phyloP scores from a whole-genome alignment of 2,113 vertebrate species.

The Agapornis roseicollis region DNA sequence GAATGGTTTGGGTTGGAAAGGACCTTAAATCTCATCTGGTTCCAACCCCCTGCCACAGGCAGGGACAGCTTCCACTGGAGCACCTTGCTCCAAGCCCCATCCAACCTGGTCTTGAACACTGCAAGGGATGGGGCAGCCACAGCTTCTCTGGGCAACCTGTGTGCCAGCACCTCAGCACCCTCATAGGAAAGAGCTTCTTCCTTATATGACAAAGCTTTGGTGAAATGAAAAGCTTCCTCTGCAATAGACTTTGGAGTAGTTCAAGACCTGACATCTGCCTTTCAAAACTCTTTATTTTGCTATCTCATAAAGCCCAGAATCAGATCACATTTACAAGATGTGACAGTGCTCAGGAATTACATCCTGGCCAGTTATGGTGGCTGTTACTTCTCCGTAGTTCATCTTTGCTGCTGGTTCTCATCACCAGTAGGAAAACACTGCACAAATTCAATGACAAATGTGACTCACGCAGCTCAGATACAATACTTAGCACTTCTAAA shows the following conservation, averaged over 20 bases:
- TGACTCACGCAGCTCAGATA: neutral
- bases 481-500: neutral
- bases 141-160: neutral
- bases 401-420: neutral
- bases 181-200: neutral
- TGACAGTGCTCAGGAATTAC: neutral
- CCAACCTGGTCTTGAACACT: neutral
- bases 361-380: neutral
- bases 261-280: neutral
- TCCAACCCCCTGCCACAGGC: neutral
- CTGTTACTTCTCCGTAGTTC: neutral
- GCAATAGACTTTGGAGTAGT: neutral
- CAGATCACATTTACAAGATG: neutral
- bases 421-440: neutral
- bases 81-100: neutral
- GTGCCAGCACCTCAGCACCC: neutral
- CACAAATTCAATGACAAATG: neutral
- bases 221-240: neutral
- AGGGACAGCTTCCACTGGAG: neutral
- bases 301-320: neutral
- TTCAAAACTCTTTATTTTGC: neutral
- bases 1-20: neutral
- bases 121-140: neutral
- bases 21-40: neutral
- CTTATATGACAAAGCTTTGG: neutral